A percentile compares a stretch with the other conserved stretches of the same genome.
phyloP scores from a whole-genome alignment of 2,797 vertebrate species.

The Psittacula echo region DNA sequence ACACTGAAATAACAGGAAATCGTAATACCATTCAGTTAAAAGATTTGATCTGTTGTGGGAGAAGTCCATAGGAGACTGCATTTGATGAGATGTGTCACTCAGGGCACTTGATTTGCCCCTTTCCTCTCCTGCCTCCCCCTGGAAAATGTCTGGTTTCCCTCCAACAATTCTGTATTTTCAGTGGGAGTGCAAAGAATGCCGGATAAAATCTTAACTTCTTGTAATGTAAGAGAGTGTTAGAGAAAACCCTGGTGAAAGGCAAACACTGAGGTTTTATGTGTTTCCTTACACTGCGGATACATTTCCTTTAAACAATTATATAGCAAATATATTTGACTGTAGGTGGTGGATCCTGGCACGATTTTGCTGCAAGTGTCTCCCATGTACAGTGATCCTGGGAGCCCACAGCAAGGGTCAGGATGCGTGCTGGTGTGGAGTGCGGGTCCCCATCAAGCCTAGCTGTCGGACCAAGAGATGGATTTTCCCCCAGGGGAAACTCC shows the following conservation, averaged over 20 bases:
- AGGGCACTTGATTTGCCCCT: not conserved
- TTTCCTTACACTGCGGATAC: not conserved
- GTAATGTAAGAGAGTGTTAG: not conserved
- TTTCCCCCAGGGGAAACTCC: not conserved
- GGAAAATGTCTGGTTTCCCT: not conserved
- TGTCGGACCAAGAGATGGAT: not conserved
- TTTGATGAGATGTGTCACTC: not conserved
- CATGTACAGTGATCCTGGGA: accelerated
- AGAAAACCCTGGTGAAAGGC: not conserved
- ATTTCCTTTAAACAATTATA: not conserved
- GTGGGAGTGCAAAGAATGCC: not conserved
- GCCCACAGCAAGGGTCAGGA: not conserved
- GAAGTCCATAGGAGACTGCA: not conserved
- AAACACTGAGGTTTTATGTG: not conserved
- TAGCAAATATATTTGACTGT: accelerated
- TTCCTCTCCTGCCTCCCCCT: not conserved
- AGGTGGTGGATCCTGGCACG: no score
- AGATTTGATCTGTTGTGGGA: not conserved
- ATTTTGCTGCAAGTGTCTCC: not conserved
- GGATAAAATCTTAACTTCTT: not conserved
- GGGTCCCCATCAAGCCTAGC: not conserved
- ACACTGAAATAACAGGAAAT: not conserved
- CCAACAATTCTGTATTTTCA: not conserved
- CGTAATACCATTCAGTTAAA: not conserved
- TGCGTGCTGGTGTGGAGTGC: accelerated